Conservation (phyloP, 2,888 invertebrate genomes). For the Hydrotaea cyrtoneurina region DNA sequence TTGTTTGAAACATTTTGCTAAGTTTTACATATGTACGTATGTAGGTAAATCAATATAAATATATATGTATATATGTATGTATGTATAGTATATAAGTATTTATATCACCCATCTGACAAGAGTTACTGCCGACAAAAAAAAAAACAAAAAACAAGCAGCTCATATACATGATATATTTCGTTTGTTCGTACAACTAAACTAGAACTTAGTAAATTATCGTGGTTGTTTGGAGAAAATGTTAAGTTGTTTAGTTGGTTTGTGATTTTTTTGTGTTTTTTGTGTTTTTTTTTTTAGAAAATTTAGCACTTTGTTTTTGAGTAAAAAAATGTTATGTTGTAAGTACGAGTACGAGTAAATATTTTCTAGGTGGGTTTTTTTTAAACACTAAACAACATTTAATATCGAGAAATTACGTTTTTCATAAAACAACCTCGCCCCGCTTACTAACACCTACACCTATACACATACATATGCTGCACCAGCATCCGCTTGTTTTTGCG, state of each 20-base stretch:
- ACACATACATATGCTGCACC: too few species aligned
- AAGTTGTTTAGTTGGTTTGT: conserved; percentile 26
- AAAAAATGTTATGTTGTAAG: conserved; percentile 67
- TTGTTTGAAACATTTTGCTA: background rate
- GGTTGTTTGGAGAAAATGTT: conserved; percentile 6
- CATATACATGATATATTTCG: conserved; percentile 24
- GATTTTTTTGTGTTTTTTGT: conserved; percentile 31
- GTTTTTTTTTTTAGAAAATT: conserved; percentile 47
- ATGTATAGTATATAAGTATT: background rate
- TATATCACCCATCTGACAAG: conserved; percentile 81
- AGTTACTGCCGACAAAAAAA: conserved; percentile 77
- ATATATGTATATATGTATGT: background rate
- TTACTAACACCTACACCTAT: background rate
- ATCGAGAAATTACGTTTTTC: conserved; percentile 4
- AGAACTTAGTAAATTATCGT: background rate
- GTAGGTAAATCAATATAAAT: conserved; percentile 6
- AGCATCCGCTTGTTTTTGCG: too few species aligned
- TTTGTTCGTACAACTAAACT: background rate
- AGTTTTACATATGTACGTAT: background rate
- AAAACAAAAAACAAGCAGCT: too few species aligned
- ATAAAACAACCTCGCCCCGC: background rate
- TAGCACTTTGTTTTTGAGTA: conserved; percentile 46
- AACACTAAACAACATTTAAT: conserved; percentile 58
- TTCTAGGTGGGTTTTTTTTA: conserved; percentile 72
- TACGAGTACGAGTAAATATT: conserved; percentile 26